Conservation (phyloP, 2,888 invertebrate species). For the Acleris holmiana region DNA sequence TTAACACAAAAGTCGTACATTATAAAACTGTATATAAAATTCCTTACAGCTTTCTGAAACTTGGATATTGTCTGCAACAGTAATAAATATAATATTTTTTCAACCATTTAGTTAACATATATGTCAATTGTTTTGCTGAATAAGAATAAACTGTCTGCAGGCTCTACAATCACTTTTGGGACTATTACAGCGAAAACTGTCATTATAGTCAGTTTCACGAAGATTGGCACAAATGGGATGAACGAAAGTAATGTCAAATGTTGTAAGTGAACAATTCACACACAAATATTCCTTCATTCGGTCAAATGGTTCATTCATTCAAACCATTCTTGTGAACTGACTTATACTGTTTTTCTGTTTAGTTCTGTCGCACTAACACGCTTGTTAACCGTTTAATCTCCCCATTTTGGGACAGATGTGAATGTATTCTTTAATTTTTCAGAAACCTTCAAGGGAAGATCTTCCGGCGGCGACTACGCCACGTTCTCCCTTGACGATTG, state of each 20-base stretch:
- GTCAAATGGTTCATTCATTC: too few relatives aligned
- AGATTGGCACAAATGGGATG: too few relatives aligned
- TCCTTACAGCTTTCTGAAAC: slow-evolving; percentile 26
- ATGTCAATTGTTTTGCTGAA: not conserved
- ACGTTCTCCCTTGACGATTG: slow-evolving; percentile 96
- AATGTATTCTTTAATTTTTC: slow-evolving; percentile 54
- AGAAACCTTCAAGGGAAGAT: slow-evolving; percentile 93
- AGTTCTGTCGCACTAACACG: slow-evolving; percentile 42
- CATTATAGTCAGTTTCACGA: not conserved
- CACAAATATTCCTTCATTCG: too few relatives aligned
- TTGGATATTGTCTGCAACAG: slow-evolving; percentile 48
- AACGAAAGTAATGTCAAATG: too few relatives aligned
- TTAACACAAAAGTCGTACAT: too few relatives aligned
- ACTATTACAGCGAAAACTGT: slow-evolving; percentile 39
- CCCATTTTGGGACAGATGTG: slow-evolving; percentile 10
- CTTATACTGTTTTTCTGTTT: slow-evolving; percentile 15
- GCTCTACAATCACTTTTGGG: slow-evolving; percentile 47
- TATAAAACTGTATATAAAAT: not conserved
- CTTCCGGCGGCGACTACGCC: slow-evolving; percentile 88
- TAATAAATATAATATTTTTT: slow-evolving; percentile 9
- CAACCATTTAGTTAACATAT: not conserved
- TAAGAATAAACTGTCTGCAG: slow-evolving; percentile 53
- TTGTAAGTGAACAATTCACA: too few relatives aligned
- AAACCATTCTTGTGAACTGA: not conserved
- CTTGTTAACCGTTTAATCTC: slow-evolving; percentile 58